Conservation (phyloP, 2,888 invertebrate species). For the Mycalesis mineus region DNA sequence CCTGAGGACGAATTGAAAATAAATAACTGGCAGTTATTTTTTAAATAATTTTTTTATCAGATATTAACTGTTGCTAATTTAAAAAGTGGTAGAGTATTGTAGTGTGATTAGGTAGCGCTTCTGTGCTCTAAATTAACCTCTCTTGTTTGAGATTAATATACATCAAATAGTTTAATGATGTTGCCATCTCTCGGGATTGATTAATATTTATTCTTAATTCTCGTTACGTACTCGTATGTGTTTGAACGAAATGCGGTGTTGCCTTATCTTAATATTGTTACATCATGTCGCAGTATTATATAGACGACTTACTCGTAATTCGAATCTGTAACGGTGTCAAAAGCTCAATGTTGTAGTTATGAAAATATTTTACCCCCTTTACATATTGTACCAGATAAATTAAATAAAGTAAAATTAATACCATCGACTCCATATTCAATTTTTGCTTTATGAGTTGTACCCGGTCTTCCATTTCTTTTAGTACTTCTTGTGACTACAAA, state of each 20-base stretch:
- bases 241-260: constrained; percentile 30
- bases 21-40: too few species aligned
- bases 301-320: constrained; percentile 45
- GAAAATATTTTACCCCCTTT: constrained; percentile 29
- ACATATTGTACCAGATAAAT: constrained; percentile 18
- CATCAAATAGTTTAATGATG: too few species aligned
- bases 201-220: background rate
- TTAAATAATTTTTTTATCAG: too few species aligned
- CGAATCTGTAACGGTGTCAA: constrained; percentile 59
- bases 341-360: constrained; percentile 63
- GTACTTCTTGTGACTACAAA: constrained; percentile 27
- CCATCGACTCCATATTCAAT: constrained; percentile 7
- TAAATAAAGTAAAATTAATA: background rate
- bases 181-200: background rate
- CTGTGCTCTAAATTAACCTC: too few species aligned
- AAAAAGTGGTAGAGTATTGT: too few species aligned
- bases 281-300: constrained; percentile 59
- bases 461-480: constrained; percentile 46
- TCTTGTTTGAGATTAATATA: too few species aligned
- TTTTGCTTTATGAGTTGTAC: constrained; percentile 31
- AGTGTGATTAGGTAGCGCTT: too few species aligned
- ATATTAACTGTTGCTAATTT: too few species aligned
- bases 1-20: too few species aligned
- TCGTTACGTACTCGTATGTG: background rate
- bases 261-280: constrained; percentile 38